These are phyloP conservation scores for Pentalonia nigronervosa DNA, from an alignment of 1,140 invertebrate species.

Conservation along the genomic window DNA sequence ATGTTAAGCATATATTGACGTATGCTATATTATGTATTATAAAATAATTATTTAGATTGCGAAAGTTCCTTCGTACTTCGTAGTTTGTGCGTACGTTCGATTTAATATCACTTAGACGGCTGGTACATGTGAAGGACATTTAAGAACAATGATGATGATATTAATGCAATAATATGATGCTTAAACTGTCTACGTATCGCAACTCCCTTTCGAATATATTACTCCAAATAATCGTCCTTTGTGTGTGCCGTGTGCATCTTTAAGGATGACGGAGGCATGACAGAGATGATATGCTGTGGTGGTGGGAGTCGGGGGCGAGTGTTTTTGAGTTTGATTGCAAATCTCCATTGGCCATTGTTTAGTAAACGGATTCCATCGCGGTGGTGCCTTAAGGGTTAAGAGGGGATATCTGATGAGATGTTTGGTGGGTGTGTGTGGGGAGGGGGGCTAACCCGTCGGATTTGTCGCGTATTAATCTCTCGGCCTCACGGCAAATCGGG, in stretches of 20 bases:
- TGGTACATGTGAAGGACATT: constrained; percentile 4
- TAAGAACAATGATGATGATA: constrained; percentile 19
- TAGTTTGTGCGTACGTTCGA: not conserved
- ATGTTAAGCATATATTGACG: not conserved
- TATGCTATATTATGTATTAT: not conserved
- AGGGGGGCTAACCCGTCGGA: constrained; percentile 41
- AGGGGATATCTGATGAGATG: constrained; percentile 8
- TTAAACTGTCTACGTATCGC: constrained; percentile 3
- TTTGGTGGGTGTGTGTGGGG: not conserved
- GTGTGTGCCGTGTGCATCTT: not conserved
- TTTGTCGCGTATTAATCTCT: constrained; percentile 58
- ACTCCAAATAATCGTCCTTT: constrained; percentile 25
- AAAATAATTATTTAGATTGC: not conserved
- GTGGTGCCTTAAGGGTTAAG: not conserved
- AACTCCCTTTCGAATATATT: not conserved
- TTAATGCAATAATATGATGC: constrained; percentile 23
- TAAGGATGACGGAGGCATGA: not conserved
- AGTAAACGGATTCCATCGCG: constrained; percentile 54
- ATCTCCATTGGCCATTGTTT: constrained; percentile 45
- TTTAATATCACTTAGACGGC: not conserved
- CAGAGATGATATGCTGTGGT: not conserved
- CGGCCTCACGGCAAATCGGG: constrained; percentile 53
- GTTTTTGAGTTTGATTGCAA: constrained; percentile 47
- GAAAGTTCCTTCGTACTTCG: not conserved
- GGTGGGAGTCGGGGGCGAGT: too few relatives aligned